Conservation (phyloP, 2,888 invertebrate species). For the Pyrrhosoma nymphula region DNA sequence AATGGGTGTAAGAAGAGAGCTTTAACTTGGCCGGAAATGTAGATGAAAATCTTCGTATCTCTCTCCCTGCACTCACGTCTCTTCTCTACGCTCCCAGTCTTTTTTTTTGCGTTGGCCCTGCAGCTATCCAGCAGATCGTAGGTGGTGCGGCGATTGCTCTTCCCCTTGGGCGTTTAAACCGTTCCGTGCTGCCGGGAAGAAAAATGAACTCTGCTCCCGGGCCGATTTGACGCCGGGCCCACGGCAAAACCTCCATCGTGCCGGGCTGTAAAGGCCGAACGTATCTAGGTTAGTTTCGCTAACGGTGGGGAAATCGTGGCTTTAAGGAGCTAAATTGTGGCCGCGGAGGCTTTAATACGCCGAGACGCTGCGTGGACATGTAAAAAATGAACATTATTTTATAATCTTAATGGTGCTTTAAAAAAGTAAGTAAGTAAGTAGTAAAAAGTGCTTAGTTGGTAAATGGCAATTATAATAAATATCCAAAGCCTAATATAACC, state of each 20-base stretch:
- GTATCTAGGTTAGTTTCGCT: background rate
- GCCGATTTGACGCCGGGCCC: background rate
- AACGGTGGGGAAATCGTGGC: background rate
- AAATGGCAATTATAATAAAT: too few species aligned
- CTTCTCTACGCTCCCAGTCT: background rate
- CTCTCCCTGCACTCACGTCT: background rate
- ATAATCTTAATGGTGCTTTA: too few species aligned
- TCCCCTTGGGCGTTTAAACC: background rate
- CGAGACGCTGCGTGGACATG: too few species aligned
- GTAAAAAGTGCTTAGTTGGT: too few species aligned
- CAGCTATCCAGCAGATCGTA: too few species aligned
- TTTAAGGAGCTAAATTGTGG: background rate
- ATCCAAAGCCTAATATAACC: too few species aligned
- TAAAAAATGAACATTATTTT: too few species aligned
- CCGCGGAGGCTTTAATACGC: too few species aligned
- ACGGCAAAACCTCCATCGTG: background rate
- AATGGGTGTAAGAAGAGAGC: too few species aligned
- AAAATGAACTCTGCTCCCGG: background rate
- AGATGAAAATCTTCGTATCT: background rate
- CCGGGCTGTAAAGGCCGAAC: background rate
- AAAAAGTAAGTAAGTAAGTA: too few species aligned
- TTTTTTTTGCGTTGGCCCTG: too few species aligned
- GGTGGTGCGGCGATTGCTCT: background rate
- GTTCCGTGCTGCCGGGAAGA: background rate
- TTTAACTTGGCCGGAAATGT: too few species aligned